A percentile compares a stretch with the other conserved stretches of the same genome.
Evolutionary conservation across 1,140 invertebrate species (phyloP).

Genomic region (Drosophila athabasca): DNA sequence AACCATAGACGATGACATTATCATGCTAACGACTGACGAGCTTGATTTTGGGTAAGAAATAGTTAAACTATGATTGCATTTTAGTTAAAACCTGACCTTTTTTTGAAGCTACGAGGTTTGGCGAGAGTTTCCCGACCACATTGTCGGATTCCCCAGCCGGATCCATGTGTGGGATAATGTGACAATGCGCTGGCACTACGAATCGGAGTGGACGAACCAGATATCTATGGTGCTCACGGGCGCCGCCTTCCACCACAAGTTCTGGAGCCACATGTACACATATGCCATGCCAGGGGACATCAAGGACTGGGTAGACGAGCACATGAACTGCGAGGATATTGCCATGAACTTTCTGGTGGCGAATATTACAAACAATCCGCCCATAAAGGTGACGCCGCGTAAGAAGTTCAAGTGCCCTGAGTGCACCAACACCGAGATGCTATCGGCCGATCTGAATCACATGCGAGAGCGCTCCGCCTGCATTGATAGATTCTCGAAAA

Average conservation of each 20-base stretch:
- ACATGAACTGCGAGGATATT: conserved; percentile 98
- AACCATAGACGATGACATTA: conserved; percentile 96
- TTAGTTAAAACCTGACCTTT: neutral
- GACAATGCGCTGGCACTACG: conserved; percentile 93
- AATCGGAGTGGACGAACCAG: conserved; percentile 97
- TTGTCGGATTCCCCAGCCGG: conserved; percentile 95
- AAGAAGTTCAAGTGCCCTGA: conserved; percentile 99
- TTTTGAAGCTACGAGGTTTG: conserved; percentile 89
- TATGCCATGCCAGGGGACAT: conserved; percentile 91
- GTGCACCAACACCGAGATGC: conserved; percentile 96
- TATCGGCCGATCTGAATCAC: conserved; percentile 95
- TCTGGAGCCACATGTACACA: conserved; percentile 95
- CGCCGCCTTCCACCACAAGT: conserved; percentile 97
- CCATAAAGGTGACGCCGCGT: conserved; percentile 97
- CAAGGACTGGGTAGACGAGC: conserved; percentile 93
- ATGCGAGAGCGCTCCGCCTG: conserved; percentile 97
- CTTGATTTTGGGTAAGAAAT: conserved; percentile 91
- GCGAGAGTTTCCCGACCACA: conserved; percentile 96
- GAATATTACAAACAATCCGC: conserved; percentile 95
- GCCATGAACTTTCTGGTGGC: conserved; percentile 97
- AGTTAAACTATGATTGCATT: too few species aligned
- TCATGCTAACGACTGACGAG: conserved; percentile 97
- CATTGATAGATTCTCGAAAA: conserved; percentile 92
- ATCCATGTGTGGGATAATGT: conserved; percentile 95
- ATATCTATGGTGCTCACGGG: conserved; percentile 97